Percentiles rank a stretch among this genome's conserved stretches.
phyloP scores from a whole-genome alignment of 2,888 invertebrate species.

The Pomacea canaliculata region DNA sequence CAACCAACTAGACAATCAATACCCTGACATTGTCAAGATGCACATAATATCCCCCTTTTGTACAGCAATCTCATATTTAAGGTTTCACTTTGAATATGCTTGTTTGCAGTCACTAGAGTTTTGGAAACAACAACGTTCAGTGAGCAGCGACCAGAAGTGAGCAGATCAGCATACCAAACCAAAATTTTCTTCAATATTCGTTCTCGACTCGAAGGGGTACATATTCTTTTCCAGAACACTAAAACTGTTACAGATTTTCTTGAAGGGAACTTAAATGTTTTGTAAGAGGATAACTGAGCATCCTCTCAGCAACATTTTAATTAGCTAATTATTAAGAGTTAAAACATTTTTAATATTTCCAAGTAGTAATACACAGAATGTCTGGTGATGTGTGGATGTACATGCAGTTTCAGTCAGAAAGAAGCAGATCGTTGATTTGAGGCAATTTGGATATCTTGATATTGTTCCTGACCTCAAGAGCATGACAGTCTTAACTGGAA shows the following conservation, averaged over 20 bases:
- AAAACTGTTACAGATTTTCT: background rate
- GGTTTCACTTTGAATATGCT: too few species aligned
- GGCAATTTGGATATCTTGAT: too few species aligned
- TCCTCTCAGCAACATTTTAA: too few species aligned
- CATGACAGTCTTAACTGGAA: too few species aligned
- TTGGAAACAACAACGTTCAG: slow-evolving; percentile 27
- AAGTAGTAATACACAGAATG: background rate
- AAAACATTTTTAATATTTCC: background rate
- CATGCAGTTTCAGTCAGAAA: too few species aligned
- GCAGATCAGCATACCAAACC: slow-evolving; percentile 22
- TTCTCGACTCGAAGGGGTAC: slow-evolving; percentile 27
- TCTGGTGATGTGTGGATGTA: too few species aligned
- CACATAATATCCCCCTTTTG: background rate
- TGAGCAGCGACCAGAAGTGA: slow-evolving; percentile 21
- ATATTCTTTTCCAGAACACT: background rate
- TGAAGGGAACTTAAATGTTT: background rate
- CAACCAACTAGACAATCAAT: background rate
- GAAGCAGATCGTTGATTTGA: too few species aligned
- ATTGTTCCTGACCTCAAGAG: too few species aligned
- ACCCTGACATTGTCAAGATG: background rate
- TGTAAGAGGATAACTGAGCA: too few species aligned
- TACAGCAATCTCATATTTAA: background rate
- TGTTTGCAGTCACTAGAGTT: slow-evolving; percentile 27
- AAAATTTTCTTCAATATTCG: slow-evolving; percentile 31
- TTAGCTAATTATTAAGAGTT: background rate